Base-by-base conservation (phyloP, 2,888 invertebrate genomes). In the Leptinotarsa tumamoca region DNA sequence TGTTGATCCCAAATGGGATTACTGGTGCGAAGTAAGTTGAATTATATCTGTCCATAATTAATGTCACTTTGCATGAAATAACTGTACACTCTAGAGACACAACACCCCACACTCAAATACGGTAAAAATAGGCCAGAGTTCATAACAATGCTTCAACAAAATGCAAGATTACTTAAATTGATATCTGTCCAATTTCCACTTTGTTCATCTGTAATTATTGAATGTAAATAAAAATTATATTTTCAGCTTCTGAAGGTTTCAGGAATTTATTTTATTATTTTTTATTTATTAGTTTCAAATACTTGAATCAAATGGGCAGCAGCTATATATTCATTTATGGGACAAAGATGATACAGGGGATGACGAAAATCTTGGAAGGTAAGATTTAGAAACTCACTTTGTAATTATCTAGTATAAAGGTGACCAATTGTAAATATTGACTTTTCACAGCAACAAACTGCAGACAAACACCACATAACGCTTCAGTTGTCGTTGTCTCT, bases 1-100 rank as follows among this genome's bases (percentile, higher is more conserved):
- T 80, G 92, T 99, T 49, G 95, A 97, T 90, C 99, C 99, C 5
- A 95, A 95, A 82, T 99, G 99, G 98, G 97, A 99, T 89, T 97
- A 91, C 89, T 97, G 96, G 93, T 99, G 98, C 88, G 99, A 99
- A 96, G 98, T 98, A 90, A 89, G 90, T 83, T 33, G 13, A 21
- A 33, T n/a, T 69, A n/a, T 15, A 51, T 33, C 10, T 33, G 18
- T 43, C 13, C 14, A 43, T 18, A 70, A 58, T 49, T 50, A 13
- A 0, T 27, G 21, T 27, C 23, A 52, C 27, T 68, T 51, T 23
- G 52, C 68, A 52, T 51, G 23, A 5, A 72, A 73, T 43, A 75
- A 67, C 63, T 63, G 63, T 33, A 63, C 23, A 73, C 77, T 72
- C 75, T 17, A 58, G 33, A 33, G 33, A 72, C 68, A 74, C 76